These are phyloP conservation scores for Pterocles gutturalis DNA, from an alignment of 2,113 vertebrate species.

Conservation along the genomic window DNA sequence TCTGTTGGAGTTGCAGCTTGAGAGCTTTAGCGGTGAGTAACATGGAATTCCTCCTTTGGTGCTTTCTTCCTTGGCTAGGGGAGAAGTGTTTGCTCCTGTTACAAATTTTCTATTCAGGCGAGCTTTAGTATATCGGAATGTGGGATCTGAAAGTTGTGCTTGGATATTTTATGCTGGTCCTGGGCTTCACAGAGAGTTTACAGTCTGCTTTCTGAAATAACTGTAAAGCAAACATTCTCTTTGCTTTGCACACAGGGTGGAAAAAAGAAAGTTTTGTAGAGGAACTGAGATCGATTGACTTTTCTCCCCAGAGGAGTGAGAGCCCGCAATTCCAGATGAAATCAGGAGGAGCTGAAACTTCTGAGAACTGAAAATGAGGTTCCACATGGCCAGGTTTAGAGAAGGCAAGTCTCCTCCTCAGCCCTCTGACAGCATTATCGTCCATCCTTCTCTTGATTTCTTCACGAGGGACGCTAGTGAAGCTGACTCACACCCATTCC, in stretches of 20 bases:
- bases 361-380: background rate
- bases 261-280: background rate
- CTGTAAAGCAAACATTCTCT: background rate
- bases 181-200: background rate
- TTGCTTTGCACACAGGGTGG: background rate
- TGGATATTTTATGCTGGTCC: background rate
- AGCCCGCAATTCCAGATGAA: background rate
- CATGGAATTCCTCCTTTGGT: background rate
- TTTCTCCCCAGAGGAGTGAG: background rate
- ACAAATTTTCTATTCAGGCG: background rate
- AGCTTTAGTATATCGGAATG: background rate
- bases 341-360: background rate
- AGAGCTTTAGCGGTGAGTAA: background rate
- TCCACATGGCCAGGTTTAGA: background rate
- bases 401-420: background rate
- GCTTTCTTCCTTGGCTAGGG: background rate
- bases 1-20: background rate
- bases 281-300: background rate
- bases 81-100: background rate
- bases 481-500: background rate
- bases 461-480: rapidly evolving
- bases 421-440: rapidly evolving
- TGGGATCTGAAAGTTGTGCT: background rate
- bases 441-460: background rate
- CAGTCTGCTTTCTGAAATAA: background rate